These are phyloP conservation scores for Daboia siamensis DNA, from an alignment of 2,113 vertebrate genomes.

Conservation along the genomic window DNA sequence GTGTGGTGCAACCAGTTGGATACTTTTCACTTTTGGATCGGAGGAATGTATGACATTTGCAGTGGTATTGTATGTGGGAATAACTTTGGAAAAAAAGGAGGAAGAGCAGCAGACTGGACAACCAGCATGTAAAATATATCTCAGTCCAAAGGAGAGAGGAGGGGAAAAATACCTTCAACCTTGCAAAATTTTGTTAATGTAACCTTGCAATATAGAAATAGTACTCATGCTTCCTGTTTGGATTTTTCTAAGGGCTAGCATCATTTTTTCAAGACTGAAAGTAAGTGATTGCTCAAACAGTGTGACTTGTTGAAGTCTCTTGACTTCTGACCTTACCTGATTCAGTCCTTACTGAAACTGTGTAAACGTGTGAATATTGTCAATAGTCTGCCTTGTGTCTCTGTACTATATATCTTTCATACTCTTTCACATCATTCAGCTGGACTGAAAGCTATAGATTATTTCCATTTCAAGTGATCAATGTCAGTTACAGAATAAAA, in stretches of 20 bases:
- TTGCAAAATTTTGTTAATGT: neutral
- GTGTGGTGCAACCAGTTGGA: neutral
- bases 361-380: neutral
- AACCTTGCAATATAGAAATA: neutral
- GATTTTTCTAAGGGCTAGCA: neutral
- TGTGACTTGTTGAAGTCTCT: neutral
- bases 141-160: neutral
- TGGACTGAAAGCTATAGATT: neutral
- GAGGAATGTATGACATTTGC: neutral
- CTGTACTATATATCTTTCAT: neutral
- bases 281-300: neutral
- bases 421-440: neutral
- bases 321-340: neutral
- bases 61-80: neutral
- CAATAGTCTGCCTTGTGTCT: neutral
- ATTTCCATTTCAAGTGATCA: neutral
- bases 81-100: neutral
- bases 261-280: neutral
- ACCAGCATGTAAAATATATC: neutral
- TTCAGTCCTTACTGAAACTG: neutral
- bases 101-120: neutral
- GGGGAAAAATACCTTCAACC: neutral
- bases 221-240: neutral
- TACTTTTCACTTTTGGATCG: neutral
- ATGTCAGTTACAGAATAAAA: neutral